Evolutionary conservation across 2,888 invertebrate genomes (phyloP), one percentile per base, ranked within the genome.

Genomic region (Drosophila pseudotakahashii): DNA sequence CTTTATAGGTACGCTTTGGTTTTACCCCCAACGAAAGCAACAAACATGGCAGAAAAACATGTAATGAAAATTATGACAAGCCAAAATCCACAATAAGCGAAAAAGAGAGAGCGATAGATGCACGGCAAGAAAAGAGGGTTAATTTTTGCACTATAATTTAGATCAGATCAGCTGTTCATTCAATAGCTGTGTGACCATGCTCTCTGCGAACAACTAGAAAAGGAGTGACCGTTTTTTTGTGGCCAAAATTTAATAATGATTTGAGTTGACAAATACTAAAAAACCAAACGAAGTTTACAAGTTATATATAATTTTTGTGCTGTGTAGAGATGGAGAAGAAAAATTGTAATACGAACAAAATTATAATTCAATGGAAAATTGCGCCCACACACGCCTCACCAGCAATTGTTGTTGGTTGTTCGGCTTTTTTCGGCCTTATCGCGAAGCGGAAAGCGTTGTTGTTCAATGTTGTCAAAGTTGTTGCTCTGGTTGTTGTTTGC

Each of bases 51-150:
- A 75, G 75, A 54, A 72, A 77, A 82, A 75, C 79, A 85, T 89
- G 88, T 88, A 81, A 79, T 83, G 79, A 86, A 88, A 87, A 89
- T 89, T 88, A 85, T 88, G 85, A 88, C 88, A 89, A 84, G 83
- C 81, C 76, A 75, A 69, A 69, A 69, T 58, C 51, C 47, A 41
- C 50, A 47, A 36, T 48, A 32, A 44, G 55, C 11, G 42, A 14
- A 36, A 26, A 30, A 36, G 19, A 42, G 42, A 50, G 45, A 42
- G 23, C 11, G 47, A 42, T 34, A 39, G 14, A 11, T 42, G 37
- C 34, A 53, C 14, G 26, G 53, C 13, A 7, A 23, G 16, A 41
- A 58, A 41, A 30, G 1, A 3, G 36, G 5, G n/a, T 4, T 10
- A 30, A 2, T 2, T 16, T 14, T 30, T 10, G 19, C 14, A 26